Base-by-base conservation (phyloP, 2,888 invertebrate species). In the Nowickia ferox region DNA sequence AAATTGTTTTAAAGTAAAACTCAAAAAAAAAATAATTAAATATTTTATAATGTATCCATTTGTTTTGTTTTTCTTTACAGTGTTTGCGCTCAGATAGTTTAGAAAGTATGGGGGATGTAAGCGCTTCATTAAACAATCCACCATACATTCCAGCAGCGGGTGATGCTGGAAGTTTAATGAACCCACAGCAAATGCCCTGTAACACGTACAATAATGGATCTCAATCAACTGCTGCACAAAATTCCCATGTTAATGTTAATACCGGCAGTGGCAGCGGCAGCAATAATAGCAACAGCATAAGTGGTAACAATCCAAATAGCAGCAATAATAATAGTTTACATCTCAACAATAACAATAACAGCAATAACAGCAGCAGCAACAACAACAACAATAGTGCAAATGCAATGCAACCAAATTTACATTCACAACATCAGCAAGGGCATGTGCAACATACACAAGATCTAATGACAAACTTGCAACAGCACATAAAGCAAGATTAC, bases 401-500 rank as follows among this genome's bases (percentile, higher is more conserved):
- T 78, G 13, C 53, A 79, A 79, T 86, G 79, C 87, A 87, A 77
- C 80, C 87, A 65, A 87, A 87, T 80, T 57, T 84, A 30, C 87
- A 87, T 69, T 81, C 86, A 71, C 89, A 89, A 68, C 90, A 89
- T 42, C 89, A 89, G 15, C 88, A 89, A 59, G 87, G 89, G 40
- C 87, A 89, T 55, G 89, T 88, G 74, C 89, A 89, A 53, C 88
- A 89, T 81, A 88, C 89, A 63, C 90, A 90, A 89, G 90, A 92
- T 89, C 89, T 92, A 88, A 89, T 92, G 90, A 88, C 91, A 89
- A 92, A 92, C 89, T 91, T 92, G 87, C 92, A 91, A 88, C 93
- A 81, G 22, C 81, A 95, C 90, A 96, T 97, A 90, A 97, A 97
- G 93, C 96, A 97, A 89, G 97, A 97, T 93, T 97, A 97, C 92